These are phyloP conservation scores for Heliothis subflexa DNA, from an alignment of 1,140 invertebrate genomes.

Conservation along the genomic window DNA sequence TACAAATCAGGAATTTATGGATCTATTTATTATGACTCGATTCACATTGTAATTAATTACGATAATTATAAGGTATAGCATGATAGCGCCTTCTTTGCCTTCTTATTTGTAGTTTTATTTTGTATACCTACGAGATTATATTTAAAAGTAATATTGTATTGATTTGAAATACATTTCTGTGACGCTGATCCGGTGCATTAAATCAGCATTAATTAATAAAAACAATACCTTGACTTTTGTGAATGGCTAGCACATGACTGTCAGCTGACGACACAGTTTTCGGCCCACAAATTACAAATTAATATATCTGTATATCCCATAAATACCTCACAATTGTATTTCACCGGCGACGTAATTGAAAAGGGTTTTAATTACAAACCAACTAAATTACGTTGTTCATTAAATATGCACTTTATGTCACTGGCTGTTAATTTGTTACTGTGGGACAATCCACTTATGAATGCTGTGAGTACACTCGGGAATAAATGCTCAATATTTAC, in stretches of 20 bases:
- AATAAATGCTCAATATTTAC: neutral
- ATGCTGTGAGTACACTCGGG: neutral
- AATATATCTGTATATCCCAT: neutral
- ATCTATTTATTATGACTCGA: neutral
- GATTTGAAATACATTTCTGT: too few relatives aligned
- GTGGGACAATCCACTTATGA: slow-evolving; percentile 22
- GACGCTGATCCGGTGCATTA: neutral
- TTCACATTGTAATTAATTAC: neutral
- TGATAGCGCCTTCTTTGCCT: neutral
- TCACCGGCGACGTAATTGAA: slow-evolving; percentile 51
- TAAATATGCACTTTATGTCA: slow-evolving; percentile 48
- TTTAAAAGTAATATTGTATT: too few relatives aligned
- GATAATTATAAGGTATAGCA: neutral
- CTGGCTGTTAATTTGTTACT: slow-evolving; percentile 49
- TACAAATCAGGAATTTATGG: slow-evolving; percentile 6
- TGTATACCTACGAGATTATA: too few relatives aligned
- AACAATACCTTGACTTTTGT: neutral
- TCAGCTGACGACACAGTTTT: slow-evolving; percentile 26
- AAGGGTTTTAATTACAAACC: slow-evolving; percentile 55
- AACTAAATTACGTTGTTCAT: slow-evolving; percentile 48
- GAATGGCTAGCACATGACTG: slow-evolving; percentile 8
- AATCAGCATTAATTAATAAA: slow-evolving; percentile 1
- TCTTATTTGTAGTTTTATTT: too few relatives aligned
- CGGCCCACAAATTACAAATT: neutral
- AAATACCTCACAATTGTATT: slow-evolving; percentile 49